Base-by-base conservation (phyloP, 2,113 vertebrate species). In the Tragelaphus scriptus region DNA sequence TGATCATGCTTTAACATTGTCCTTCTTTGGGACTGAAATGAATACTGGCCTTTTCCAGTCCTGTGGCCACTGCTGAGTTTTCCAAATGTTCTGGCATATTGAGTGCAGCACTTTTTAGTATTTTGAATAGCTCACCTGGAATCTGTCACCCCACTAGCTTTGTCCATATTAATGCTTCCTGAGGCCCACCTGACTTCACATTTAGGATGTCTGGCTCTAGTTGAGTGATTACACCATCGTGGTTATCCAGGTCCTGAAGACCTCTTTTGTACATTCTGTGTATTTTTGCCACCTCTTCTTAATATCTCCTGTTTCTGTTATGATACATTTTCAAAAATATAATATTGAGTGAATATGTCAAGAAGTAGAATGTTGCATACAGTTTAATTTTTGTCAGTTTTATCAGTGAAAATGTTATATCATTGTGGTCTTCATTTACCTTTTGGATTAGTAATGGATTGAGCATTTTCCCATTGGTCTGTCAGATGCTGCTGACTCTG, bases 311-410 rank as follows among this genome's bases (percentile, higher is more conserved):
- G 65, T 9, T 71, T 71, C 51, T 30, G 17, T 9, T 84, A 17
- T 44, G 8, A 44, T 26, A 65, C 65, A 26, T 44, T 59, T 75
- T 88, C 8, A 80, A 80, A 75, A 84, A 36, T n/a, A 65, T 81
- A 89, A 68, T 86, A 61, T 51, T 91, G 53, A 90, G 3, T 93
- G 53, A 94, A 9, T 87, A 91, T 86, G 4, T 25, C 32, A 80
- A 55, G 61, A 88, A 16, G 5, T 44, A 92, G 28, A 84, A 65
- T 86, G 23, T 19, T 55, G 79, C 17, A 23, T 86, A 49, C 71
- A 91, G 12, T 90, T 95, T 94, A 88, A 61, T 65, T 89, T 93
- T 77, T 85, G 17, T 90, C 28, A 56, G 10, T 30, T 82, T 96
- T 82, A 40, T 81, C 13, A 53, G 17, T 65, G 11, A 85, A 80